Conservation (phyloP, 2,113 vertebrate species). For the Petaurus breviceps region DNA sequence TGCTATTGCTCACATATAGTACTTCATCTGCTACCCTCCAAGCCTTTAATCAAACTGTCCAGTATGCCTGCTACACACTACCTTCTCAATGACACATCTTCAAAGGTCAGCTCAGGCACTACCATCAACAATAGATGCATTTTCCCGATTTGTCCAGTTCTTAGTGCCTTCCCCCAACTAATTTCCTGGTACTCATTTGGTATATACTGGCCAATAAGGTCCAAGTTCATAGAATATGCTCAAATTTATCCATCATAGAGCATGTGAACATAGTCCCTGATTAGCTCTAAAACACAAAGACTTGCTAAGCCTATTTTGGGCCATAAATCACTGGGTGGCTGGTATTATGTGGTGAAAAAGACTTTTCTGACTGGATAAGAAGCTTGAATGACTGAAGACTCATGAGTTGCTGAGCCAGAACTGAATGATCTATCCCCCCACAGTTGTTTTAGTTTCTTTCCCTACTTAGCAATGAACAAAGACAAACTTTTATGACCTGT, state of each 20-base stretch:
- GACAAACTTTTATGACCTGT: neutral
- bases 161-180: neutral
- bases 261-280: neutral
- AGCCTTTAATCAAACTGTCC: neutral
- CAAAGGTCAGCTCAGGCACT: neutral
- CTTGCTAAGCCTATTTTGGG: neutral
- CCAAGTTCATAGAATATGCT: neutral
- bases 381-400: neutral
- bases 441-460: neutral
- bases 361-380: neutral
- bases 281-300: neutral
- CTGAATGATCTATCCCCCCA: neutral
- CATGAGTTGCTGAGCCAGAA: neutral
- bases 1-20: neutral
- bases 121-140: neutral
- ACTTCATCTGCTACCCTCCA: neutral
- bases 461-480: neutral
- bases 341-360: neutral
- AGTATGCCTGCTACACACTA: neutral
- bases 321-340: neutral
- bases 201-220: neutral
- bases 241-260: neutral
- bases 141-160: neutral
- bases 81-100: neutral
- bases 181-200: neutral